Evolutionary conservation across 2,113 vertebrate genomes (phyloP).

Genomic region (human (Homo sapiens)): DNA sequence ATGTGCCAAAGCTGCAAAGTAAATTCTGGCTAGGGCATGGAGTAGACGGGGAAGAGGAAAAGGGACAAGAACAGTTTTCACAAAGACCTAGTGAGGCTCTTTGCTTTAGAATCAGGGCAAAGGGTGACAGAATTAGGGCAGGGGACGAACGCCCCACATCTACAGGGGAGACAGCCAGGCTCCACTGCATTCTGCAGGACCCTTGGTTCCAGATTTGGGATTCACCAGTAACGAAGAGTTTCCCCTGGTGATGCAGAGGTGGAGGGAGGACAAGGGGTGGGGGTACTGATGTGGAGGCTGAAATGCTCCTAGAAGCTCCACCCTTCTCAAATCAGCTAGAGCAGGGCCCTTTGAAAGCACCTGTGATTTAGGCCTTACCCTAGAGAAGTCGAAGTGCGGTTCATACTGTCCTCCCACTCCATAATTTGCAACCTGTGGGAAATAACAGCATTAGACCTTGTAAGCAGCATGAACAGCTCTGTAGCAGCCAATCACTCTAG

Average conservation of each 20-base stretch:
- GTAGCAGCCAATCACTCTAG: background rate
- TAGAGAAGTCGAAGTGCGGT: conserved; percentile 98
- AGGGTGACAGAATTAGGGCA: background rate
- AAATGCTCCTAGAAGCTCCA: background rate
- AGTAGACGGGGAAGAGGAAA: background rate
- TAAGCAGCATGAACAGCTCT: background rate
- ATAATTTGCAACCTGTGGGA: conserved; percentile 95
- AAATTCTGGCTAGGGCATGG: background rate
- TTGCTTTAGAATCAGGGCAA: background rate
- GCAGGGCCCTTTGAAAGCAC: background rate
- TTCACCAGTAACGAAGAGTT: background rate
- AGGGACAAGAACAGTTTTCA: background rate
- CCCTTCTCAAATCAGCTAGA: background rate
- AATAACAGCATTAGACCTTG: background rate
- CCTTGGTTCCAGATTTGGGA: background rate
- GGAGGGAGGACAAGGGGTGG: too few species aligned
- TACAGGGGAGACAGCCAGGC: background rate
- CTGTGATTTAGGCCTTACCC: conserved; percentile 88
- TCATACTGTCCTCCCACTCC: conserved; percentile 99
- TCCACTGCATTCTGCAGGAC: background rate
- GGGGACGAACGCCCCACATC: background rate
- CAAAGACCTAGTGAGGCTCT: background rate
- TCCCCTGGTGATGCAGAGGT: background rate
- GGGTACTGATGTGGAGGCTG: background rate
- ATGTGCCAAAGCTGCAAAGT: background rate